These are phyloP conservation scores for Athalia rosae DNA, from an alignment of 2,888 invertebrate genomes.

Conservation along the genomic window DNA sequence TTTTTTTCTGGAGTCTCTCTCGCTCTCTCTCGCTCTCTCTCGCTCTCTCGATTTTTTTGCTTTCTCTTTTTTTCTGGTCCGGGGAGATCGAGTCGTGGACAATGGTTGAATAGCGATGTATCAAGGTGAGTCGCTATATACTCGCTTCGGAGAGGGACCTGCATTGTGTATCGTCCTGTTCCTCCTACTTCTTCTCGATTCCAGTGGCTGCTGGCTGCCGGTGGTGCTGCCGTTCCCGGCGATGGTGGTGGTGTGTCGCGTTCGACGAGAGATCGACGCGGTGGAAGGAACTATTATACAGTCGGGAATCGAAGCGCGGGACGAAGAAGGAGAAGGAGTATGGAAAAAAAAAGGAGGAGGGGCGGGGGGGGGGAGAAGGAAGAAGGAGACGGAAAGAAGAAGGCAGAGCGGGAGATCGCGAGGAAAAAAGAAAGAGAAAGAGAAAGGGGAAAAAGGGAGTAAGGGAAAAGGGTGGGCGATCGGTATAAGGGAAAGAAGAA, in stretches of 20 bases:
- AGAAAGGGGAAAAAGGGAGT: conserved; percentile 6
- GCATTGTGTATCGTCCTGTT: conserved; percentile 43
- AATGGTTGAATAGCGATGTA: conserved; percentile 74
- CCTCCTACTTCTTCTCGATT: conserved; percentile 46
- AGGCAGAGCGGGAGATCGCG: neutral
- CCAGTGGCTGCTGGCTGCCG: conserved; percentile 33
- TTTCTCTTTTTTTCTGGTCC: conserved; percentile 66
- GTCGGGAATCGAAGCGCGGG: conserved; percentile 20
- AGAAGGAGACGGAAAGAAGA: conserved; percentile 18
- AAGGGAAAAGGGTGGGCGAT: neutral
- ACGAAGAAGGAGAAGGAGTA: conserved; percentile 6
- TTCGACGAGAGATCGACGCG: neutral
- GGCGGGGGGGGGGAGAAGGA: neutral
- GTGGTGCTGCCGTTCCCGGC: neutral
- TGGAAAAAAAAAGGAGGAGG: neutral
- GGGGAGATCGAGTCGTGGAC: conserved; percentile 72
- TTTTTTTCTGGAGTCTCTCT: no score
- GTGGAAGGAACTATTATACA: neutral
- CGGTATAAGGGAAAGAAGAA: conserved; percentile 1
- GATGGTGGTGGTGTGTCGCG: neutral
- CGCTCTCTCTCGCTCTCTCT: neutral
- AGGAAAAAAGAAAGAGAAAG: neutral
- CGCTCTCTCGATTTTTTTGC: neutral
- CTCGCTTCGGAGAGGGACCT: conserved; percentile 58
- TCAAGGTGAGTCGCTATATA: conserved; percentile 72